These are phyloP conservation scores for Corythoichthys haematopterus DNA, from an alignment of 2,113 vertebrate species.

Conservation along the genomic window DNA sequence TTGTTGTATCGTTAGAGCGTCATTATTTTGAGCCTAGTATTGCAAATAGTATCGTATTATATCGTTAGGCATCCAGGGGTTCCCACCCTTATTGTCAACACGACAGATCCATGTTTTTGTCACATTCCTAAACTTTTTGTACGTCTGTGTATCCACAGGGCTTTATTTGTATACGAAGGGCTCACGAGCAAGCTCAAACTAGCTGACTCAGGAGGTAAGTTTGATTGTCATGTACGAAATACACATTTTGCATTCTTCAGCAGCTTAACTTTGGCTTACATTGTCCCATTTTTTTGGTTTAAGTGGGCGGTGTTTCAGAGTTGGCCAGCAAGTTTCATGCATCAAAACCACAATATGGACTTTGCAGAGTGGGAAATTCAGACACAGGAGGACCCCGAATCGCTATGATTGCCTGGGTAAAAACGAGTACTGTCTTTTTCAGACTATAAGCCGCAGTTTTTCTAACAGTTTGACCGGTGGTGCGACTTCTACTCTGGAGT, in stretches of 20 bases:
- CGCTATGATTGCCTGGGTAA: slow-evolving; percentile 79
- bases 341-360: slow-evolving; percentile 74
- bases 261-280: slow-evolving; percentile 6
- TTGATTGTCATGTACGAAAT: slow-evolving; percentile 3
- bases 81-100: neutral
- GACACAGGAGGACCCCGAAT: slow-evolving; percentile 56
- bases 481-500: too few species aligned
- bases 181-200: slow-evolving; percentile 77
- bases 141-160: slow-evolving; percentile 62
- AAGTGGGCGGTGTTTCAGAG: slow-evolving; percentile 77
- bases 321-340: slow-evolving; percentile 71
- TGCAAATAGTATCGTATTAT: too few species aligned
- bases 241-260: neutral
- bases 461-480: too few species aligned
- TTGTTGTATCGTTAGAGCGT: too few species aligned
- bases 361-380: slow-evolving; percentile 68
- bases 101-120: neutral
- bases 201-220: slow-evolving; percentile 80
- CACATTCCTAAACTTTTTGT: slow-evolving; percentile 9
- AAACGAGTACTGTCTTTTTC: slow-evolving; percentile 4
- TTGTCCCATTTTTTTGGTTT: neutral
- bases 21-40: too few species aligned
- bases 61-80: too few species aligned
- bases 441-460: too few species aligned
- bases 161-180: slow-evolving; percentile 77